Conservation (phyloP, 2,113 vertebrate species). For the Hippocampus guttulatus region DNA sequence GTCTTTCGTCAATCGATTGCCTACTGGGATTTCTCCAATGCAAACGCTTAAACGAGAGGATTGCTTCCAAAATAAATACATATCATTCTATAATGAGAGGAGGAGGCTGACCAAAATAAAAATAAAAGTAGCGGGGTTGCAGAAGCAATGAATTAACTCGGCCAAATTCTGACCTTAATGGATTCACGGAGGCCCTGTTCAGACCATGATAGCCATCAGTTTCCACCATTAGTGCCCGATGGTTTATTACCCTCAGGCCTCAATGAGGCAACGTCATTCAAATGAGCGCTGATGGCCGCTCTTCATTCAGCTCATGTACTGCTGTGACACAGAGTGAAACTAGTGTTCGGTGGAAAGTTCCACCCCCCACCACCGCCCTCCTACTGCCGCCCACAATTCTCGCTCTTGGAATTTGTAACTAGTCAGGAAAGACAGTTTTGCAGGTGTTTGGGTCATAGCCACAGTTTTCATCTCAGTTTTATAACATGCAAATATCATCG, state of each 20-base stretch:
- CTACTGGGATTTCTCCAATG: no score
- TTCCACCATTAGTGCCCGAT: slow-evolving; percentile 45
- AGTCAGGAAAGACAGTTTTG: slow-evolving; percentile 25
- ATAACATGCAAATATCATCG: no score
- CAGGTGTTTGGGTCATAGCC: neutral
- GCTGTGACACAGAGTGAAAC: slow-evolving; percentile 9
- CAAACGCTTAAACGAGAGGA: no score
- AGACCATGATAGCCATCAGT: slow-evolving; percentile 53
- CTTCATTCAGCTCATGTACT: slow-evolving; percentile 25
- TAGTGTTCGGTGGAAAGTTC: slow-evolving; percentile 25
- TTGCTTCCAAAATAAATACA: no score
- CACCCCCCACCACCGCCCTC: slow-evolving; percentile 21
- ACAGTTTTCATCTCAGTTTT: neutral
- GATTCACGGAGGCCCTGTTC: slow-evolving; percentile 3
- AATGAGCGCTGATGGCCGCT: slow-evolving; percentile 25
- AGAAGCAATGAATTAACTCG: neutral
- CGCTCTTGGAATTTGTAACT: neutral
- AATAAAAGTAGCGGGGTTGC: neutral
- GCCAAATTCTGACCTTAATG: slow-evolving; percentile 15
- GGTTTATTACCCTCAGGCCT: slow-evolving; percentile 33
- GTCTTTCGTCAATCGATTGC: no score
- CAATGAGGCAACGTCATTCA: slow-evolving; percentile 37
- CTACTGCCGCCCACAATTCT: slow-evolving; percentile 5
- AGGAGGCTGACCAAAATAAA: no score
- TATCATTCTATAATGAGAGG: neutral